Base-by-base conservation (phyloP, 2,113 vertebrate genomes). In the Kryptolebias marmoratus region DNA sequence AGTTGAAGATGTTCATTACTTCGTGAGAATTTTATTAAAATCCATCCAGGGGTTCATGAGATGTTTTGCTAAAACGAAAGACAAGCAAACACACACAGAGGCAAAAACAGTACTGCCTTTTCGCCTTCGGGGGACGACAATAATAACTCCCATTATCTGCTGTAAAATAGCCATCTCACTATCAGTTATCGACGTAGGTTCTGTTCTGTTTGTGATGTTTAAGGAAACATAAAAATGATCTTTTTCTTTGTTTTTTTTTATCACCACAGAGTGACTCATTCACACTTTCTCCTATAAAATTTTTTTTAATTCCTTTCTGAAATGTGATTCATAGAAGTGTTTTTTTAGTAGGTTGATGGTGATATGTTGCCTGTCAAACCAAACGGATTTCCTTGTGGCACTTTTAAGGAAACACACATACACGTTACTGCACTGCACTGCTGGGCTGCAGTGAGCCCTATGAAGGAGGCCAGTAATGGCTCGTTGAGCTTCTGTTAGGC, bases 401-500 rank as follows among this genome's bases (percentile, higher is more conserved):
- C 52, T 49, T 64, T 42, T 71, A 28, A 49, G 47, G 62, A 65
- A 13, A 75, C 63, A 53, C 66, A 59, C 52, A 59, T 61, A 71
- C 52, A 57, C 27, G 12, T 42, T 44, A 68, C 16, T 18, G 31
- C 68, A 73, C 68, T 5, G 73, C 2, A 14, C 53, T 69, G 57
- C 52, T 45, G 31, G 69, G 67, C 48, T 53, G 48, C 60, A 59
- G 28, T 28, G 58, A 39, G 66, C 64, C 68, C 62, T 16, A 81
- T 83, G 77, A 74, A 63, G 54, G 75, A 68, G 64, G 69, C 71
- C 53, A 22, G 39, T 85, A 84, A 89, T 87, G 83, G 85, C 82
- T 88, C 85, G 89, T 87, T 87, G 89, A 86, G 85, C 86, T 65
- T 69, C 81, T 76, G 28, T 77, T 39, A 83, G 84, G 80, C 81